Evolutionary conservation across 2,113 vertebrate species (phyloP).

Genomic region (Taxidea taxus): DNA sequence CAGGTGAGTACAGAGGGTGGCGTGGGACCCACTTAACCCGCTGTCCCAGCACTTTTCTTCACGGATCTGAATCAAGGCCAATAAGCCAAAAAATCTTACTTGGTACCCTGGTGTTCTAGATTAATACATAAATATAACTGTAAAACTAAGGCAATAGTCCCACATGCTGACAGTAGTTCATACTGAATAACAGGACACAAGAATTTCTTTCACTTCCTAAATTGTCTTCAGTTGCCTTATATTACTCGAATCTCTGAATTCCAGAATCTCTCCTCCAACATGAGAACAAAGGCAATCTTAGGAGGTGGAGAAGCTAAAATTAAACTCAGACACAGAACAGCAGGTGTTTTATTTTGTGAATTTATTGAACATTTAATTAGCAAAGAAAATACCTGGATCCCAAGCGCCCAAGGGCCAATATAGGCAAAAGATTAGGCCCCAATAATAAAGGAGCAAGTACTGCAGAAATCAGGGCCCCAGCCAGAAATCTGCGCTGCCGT

Average conservation of each 20-base stretch:
- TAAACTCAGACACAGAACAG: background rate
- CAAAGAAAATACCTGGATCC: background rate
- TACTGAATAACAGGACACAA: background rate
- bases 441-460: no score
- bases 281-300: background rate
- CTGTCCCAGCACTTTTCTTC: background rate
- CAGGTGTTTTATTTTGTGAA: background rate
- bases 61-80: background rate
- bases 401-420: background rate
- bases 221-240: background rate
- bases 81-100: background rate
- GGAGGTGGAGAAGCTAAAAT: background rate
- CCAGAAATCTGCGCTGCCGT: background rate
- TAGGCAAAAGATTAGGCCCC: background rate
- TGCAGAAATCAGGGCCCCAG: background rate
- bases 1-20: background rate
- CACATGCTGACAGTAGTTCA: background rate
- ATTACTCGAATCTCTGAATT: background rate
- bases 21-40: background rate
- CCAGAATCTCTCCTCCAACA: no score
- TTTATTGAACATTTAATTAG: background rate
- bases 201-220: background rate
- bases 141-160: background rate
- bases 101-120: background rate
- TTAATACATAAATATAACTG: no score